Conservation (phyloP, 2,113 vertebrate genomes). For the Callaeas wilsoni region DNA sequence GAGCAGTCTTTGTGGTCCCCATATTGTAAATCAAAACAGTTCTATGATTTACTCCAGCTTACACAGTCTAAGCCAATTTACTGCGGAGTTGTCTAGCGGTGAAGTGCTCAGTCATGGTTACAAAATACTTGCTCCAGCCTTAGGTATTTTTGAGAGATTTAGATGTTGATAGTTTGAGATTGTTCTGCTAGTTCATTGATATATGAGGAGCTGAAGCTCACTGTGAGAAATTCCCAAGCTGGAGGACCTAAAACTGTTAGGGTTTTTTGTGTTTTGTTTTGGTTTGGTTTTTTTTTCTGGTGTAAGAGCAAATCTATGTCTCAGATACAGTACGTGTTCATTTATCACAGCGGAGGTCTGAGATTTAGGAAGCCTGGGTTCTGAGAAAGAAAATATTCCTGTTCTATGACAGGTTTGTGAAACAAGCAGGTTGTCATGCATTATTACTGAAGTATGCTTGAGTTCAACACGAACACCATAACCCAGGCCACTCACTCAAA, state of each 20-base stretch:
- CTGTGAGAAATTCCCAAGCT: background rate
- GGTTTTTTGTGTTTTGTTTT: background rate
- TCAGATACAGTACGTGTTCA: background rate
- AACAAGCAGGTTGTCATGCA: background rate
- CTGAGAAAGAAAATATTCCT: background rate
- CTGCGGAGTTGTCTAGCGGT: background rate
- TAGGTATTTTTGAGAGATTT: background rate
- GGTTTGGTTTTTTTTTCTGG: background rate
- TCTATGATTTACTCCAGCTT: background rate
- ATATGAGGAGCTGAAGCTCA: background rate
- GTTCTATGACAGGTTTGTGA: background rate
- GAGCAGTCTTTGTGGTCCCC: background rate
- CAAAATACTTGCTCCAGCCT: background rate
- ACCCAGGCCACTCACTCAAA: background rate
- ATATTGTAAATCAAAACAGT: background rate
- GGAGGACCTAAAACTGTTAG: background rate
- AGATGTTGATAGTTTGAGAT: background rate
- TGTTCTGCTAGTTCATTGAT: background rate
- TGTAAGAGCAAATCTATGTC: background rate
- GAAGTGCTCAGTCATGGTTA: background rate
- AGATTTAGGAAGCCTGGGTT: background rate
- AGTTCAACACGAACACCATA: background rate
- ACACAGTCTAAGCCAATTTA: background rate
- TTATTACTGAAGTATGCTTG: background rate
- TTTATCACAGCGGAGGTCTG: background rate